Base-by-base conservation (phyloP, 2,888 invertebrate species). In the Anorthoa munda region DNA sequence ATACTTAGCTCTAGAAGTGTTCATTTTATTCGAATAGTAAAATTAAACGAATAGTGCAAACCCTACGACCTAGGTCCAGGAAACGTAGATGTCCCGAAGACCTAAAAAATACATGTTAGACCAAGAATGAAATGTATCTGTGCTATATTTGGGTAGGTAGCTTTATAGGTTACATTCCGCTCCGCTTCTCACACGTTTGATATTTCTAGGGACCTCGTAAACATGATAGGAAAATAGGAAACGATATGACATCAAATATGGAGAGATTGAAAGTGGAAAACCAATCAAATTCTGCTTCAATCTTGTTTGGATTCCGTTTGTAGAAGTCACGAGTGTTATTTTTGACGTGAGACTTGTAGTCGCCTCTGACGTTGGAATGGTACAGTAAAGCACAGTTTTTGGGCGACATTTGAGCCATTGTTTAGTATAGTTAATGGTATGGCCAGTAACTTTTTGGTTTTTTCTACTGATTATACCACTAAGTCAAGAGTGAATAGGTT, bases 181-280 rank as follows among this genome's bases (percentile, higher is more conserved):
- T 61, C 46, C 21, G 39, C 61, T 51, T 26, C 51, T 21, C 9
- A 56, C 12, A 21, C 45, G 39, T 69, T 77, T 56, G n/a, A 78
- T 68, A 65, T 61, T 67, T 69, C 39, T 31, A 48, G 64, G n/a
- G 66, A 70, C 5, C 26, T 77, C 66, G 71, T 67, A 77, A 82
- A 74, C 15, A 56, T 74, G 68, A 74, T 67, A 71, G 61, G 55
- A 70, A 85, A 72, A 80, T 79, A 74, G 64, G 51, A 79, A 83
- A 71, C 69, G 67, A 60, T 72, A 73, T 69, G 53, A 82, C 66
- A 77, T 82, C 77, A 72, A 85, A 85, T 77, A 82, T 63, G 65
- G 21, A 63, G n/a, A 53, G 72, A 72, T 77, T 74, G 58, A 66
- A 77, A 56, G 70, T 72, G 60, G 56, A 48, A 77, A 83, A 58